These are phyloP conservation scores for Cyanistes caeruleus DNA, from an alignment of 2,113 vertebrate species.

Conservation along the genomic window DNA sequence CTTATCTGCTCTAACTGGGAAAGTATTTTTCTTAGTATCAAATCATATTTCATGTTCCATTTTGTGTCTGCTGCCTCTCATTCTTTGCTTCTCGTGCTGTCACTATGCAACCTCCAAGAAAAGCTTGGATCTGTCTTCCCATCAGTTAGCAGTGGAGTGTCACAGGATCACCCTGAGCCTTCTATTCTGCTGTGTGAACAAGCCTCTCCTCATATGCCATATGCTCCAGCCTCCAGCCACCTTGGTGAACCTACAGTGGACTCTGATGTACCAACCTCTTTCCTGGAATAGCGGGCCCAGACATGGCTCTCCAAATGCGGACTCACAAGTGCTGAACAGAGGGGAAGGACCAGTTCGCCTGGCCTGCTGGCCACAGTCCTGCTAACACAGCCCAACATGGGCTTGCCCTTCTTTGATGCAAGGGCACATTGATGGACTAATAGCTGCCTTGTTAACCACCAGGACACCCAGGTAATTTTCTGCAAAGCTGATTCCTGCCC, in stretches of 20 bases:
- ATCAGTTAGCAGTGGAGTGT: not conserved
- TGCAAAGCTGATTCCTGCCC: not conserved
- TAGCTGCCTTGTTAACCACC: not conserved
- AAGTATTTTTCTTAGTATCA: not conserved
- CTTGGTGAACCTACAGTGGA: not conserved
- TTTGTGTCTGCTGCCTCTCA: not conserved
- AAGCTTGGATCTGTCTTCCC: not conserved
- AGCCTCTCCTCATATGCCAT: not conserved
- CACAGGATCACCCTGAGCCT: not conserved
- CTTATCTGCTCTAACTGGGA: not conserved
- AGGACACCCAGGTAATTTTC: not conserved
- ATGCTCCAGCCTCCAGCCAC: not conserved
- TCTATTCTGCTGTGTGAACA: not conserved
- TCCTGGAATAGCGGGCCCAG: fast-evolving
- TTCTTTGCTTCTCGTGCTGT: not conserved
- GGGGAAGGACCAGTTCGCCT: not conserved
- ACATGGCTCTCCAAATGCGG: not conserved
- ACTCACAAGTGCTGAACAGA: not conserved
- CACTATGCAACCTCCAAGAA: not conserved
- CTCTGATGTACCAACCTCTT: not conserved
- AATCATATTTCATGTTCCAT: not conserved
- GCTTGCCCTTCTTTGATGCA: not conserved
- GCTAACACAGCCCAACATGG: not conserved
- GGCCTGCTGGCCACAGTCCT: not conserved
- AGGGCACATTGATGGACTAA: not conserved